A percentile compares a stretch with the other conserved stretches of the same genome.
Conservation (phyloP, 2,888 invertebrate genomes). For the Scaptomyza polygonia region DNA sequence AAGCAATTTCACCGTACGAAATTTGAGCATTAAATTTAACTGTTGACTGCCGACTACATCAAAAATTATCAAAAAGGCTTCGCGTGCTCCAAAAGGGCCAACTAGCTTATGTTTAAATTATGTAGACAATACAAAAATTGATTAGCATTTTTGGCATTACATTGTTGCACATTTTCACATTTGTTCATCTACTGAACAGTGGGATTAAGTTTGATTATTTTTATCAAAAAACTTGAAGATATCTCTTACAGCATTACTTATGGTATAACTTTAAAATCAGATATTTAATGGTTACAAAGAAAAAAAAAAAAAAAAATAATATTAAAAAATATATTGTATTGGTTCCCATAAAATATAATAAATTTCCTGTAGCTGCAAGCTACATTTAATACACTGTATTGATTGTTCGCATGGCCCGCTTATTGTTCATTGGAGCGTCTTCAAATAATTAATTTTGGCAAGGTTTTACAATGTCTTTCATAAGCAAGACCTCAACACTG, state of each 20-base stretch:
- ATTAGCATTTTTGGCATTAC: conserved; percentile 76
- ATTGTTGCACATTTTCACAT: conserved; percentile 38
- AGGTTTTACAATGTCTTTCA: conserved; percentile 30
- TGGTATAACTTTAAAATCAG: too few species aligned
- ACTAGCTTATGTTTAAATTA: conserved; percentile 37
- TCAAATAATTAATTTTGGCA: conserved; percentile 62
- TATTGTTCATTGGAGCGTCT: conserved; percentile 57
- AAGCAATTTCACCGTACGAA: conserved; percentile 52
- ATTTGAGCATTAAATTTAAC: conserved; percentile 40
- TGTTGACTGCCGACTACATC: conserved; percentile 10
- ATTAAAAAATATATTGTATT: too few species aligned
- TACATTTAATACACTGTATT: conserved; percentile 28
- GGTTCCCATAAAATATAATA: too few species aligned
- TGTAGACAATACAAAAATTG: conserved; percentile 39
- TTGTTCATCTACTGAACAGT: conserved; percentile 40
- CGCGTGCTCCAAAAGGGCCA: conserved; percentile 52
- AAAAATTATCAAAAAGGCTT: conserved; percentile 32
- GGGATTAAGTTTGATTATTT: conserved; percentile 9
- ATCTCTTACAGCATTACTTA: too few species aligned
- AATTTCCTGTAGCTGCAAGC: too few species aligned
- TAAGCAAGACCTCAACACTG: conserved; percentile 16
- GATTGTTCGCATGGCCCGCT: conserved; percentile 10
- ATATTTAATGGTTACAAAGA: too few species aligned
- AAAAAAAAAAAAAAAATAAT: too few species aligned
- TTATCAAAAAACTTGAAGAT: background rate